phyloP scores from a whole-genome alignment of 2,888 invertebrate genomes.

The Deilephila elpenor region DNA sequence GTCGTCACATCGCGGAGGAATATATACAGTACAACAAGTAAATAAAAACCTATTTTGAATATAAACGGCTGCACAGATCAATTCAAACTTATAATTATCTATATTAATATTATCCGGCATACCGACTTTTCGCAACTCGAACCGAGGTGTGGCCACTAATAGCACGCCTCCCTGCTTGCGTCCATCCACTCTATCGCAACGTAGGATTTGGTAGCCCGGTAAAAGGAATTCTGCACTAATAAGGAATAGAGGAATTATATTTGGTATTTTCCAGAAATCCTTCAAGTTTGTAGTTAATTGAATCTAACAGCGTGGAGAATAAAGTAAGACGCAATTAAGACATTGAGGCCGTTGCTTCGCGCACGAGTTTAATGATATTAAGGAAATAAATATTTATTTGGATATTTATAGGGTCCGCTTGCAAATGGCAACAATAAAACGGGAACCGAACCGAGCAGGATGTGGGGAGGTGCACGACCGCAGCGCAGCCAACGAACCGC shows the following conservation, averaged over 20 bases:
- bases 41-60: too few species aligned
- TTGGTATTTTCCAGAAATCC: neutral
- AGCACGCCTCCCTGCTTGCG: too few species aligned
- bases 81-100: too few species aligned
- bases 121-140: too few species aligned
- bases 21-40: too few species aligned
- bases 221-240: too few species aligned
- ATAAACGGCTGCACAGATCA: too few species aligned
- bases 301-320: conserved; percentile 32
- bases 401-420: conserved; percentile 43
- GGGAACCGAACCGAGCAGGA: conserved; percentile 67
- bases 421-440: conserved; percentile 64
- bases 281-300: conserved; percentile 29
- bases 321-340: conserved; percentile 55
- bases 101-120: too few species aligned
- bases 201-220: too few species aligned
- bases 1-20: too few species aligned
- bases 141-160: too few species aligned
- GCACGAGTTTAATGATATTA: conserved; percentile 43
- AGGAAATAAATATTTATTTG: conserved; percentile 57
- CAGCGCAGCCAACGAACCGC: conserved; percentile 64
- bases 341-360: conserved; percentile 49
- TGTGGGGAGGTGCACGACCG: conserved; percentile 73
- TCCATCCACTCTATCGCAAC: too few species aligned
- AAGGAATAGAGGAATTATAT: neutral